A percentile compares a stretch with the other conserved stretches of the same genome.
Evolutionary conservation across 2,797 vertebrate species (phyloP).

Genomic region (Atherinosoma microstoma): DNA sequence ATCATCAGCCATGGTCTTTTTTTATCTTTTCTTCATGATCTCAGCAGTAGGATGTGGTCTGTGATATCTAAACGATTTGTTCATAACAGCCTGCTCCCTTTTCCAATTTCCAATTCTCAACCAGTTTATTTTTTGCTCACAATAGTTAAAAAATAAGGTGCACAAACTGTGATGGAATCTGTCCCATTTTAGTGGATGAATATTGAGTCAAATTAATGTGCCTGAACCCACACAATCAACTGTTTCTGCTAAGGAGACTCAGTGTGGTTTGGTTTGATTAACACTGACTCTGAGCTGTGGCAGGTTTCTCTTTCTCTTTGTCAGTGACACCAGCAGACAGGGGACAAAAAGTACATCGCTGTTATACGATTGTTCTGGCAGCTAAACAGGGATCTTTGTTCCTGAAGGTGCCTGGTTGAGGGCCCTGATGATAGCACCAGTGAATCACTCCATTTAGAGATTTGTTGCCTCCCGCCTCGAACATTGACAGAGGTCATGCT

Average conservation of each 20-base stretch:
- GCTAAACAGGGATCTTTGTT: slow-evolving; percentile 70
- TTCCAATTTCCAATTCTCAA: too few species aligned
- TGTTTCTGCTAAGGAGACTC: not conserved
- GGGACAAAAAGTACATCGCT: slow-evolving; percentile 36
- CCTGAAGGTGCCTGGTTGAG: slow-evolving; percentile 48
- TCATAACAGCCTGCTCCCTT: too few species aligned
- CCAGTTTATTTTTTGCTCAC: too few species aligned
- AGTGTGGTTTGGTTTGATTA: not conserved
- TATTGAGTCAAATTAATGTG: too few species aligned
- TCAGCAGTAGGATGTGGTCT: too few species aligned
- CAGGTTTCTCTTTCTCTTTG: not conserved
- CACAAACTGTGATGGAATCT: not conserved
- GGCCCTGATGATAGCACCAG: slow-evolving; percentile 51
- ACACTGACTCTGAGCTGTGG: slow-evolving; percentile 31
- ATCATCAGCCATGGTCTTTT: too few species aligned
- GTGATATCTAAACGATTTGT: too few species aligned
- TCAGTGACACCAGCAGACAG: slow-evolving; percentile 37
- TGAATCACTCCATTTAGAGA: slow-evolving; percentile 72
- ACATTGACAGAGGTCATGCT: slow-evolving; percentile 39
- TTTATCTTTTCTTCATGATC: too few species aligned
- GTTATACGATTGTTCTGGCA: slow-evolving; percentile 31
- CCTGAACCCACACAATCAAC: not conserved
- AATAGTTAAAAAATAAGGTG: too few species aligned
- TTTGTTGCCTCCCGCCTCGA: slow-evolving; percentile 30
- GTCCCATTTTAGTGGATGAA: not conserved